Evolutionary conservation across 1,140 invertebrate species (phyloP), one percentile per base, ranked within the genome.

Genomic region (Rhagoletis zephyria): DNA sequence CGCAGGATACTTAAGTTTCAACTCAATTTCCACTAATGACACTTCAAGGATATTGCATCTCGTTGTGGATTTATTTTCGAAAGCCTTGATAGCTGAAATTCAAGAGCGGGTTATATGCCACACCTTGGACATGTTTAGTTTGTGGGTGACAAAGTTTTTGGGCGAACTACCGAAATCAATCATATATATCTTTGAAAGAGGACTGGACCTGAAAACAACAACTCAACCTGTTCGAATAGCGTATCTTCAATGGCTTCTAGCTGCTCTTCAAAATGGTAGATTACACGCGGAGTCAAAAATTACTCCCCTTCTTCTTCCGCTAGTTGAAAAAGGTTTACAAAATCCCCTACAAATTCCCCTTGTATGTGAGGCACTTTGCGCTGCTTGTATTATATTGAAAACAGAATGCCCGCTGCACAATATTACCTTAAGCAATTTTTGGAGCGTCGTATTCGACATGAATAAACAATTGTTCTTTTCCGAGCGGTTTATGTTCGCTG

Each of bases 21-120:
- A 98, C 90, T 94, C 94, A 10, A 95, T 97, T 14, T 92, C 94
- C 19, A 95, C 94, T 3, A 94, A 94, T 6, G 94, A 95, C 81
- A 91, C 95, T 0, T 93, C 95, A 88, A 93, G 94, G 88, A 93
- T 98, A 86, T 95, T 96, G 77, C 93, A 94, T 85, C 94, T 93
- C 51, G 95, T 96, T 4, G 94, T 95, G 2, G 94, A 95, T 61
- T 94, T 96, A 88, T 96, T 97, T 90, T 94, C 96, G 16, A 96
- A 97, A 91, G 95, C 97, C 30, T 94, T 99, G 42, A 97, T 98
- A 91, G 95, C 95, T 59, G 98, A 99, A 95, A 96, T 97, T 85
- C 97, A 99, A 93, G 98, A 99, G 93, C 97, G 97, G 89, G 98
- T 97, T 2, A 93, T 98, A 45, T 95, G 97, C 88, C 95, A 96